Evolutionary conservation across 1,140 invertebrate genomes (phyloP).

Genomic region (Heliconius hewitsoni): DNA sequence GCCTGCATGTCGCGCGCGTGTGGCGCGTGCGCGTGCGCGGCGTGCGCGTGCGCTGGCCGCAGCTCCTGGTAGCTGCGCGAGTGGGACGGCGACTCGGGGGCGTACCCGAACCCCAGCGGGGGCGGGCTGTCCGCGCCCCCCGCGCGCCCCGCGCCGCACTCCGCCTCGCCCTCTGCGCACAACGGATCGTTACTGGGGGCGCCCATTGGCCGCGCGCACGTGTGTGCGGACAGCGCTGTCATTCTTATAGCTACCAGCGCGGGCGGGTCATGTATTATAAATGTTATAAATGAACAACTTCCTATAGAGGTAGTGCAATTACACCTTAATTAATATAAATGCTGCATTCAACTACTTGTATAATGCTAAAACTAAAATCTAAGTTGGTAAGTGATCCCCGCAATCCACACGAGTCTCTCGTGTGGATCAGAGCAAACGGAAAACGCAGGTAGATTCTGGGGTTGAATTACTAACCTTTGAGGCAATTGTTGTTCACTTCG

Average conservation of each 20-base stretch:
- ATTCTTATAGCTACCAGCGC: no score
- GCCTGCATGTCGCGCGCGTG: slow-evolving; percentile 71
- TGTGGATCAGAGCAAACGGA: neutral
- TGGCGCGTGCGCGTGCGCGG: slow-evolving; percentile 47
- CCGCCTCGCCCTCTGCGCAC: slow-evolving; percentile 66
- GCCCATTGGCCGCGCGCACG: slow-evolving; percentile 37
- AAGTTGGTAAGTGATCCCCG: neutral
- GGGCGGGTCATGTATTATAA: neutral
- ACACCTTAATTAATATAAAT: neutral
- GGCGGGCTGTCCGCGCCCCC: slow-evolving; percentile 59
- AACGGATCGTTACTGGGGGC: slow-evolving; percentile 34
- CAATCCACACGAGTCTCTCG: neutral
- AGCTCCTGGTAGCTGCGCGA: slow-evolving; percentile 71
- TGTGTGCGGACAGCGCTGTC: neutral
- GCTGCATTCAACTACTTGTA: neutral
- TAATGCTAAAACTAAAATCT: no score
- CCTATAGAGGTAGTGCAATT: neutral
- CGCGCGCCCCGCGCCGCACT: slow-evolving; percentile 55
- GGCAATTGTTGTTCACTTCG: slow-evolving; percentile 67
- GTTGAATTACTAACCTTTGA: slow-evolving; percentile 53
- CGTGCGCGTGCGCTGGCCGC: slow-evolving; percentile 56
- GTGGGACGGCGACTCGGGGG: slow-evolving; percentile 62
- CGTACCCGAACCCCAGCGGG: slow-evolving; percentile 63
- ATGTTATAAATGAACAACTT: neutral
- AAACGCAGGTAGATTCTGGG: neutral